phyloP scores from a whole-genome alignment of 2,113 vertebrate species.

The Illadopsis cleaveri region DNA sequence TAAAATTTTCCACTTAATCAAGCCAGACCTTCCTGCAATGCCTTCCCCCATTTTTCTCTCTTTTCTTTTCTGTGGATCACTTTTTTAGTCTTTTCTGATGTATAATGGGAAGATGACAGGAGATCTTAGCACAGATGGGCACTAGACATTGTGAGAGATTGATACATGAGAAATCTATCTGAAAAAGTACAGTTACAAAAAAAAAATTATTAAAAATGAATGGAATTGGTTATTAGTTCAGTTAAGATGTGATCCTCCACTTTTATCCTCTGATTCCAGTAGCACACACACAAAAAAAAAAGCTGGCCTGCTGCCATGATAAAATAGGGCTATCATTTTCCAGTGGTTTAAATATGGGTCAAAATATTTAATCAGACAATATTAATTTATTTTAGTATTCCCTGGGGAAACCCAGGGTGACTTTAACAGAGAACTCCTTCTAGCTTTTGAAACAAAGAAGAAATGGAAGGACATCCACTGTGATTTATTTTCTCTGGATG shows the following conservation, averaged over 20 bases:
- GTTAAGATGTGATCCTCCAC: background rate
- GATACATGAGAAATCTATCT: background rate
- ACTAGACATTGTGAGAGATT: background rate
- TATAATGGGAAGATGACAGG: background rate
- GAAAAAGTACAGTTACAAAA: background rate
- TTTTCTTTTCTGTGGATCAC: background rate
- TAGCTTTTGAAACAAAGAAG: slow-evolving; percentile 51
- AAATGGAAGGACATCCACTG: slow-evolving; percentile 21
- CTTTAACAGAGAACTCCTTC: background rate
- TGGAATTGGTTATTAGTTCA: background rate
- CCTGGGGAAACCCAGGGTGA: background rate
- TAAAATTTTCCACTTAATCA: background rate
- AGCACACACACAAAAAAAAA: background rate
- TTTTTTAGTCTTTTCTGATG: background rate
- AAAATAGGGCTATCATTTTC: background rate
- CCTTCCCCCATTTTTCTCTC: background rate
- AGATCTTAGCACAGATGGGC: background rate
- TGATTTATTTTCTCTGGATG: slow-evolving; percentile 65
- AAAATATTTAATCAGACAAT: slow-evolving; percentile 22
- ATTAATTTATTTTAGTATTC: slow-evolving; percentile 6
- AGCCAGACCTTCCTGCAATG: background rate
- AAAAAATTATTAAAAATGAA: background rate
- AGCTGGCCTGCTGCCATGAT: background rate
- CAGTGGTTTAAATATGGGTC: background rate
- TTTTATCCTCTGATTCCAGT: background rate